Conservation (phyloP, 2,888 invertebrate species). For the Craniophora ligustri region DNA sequence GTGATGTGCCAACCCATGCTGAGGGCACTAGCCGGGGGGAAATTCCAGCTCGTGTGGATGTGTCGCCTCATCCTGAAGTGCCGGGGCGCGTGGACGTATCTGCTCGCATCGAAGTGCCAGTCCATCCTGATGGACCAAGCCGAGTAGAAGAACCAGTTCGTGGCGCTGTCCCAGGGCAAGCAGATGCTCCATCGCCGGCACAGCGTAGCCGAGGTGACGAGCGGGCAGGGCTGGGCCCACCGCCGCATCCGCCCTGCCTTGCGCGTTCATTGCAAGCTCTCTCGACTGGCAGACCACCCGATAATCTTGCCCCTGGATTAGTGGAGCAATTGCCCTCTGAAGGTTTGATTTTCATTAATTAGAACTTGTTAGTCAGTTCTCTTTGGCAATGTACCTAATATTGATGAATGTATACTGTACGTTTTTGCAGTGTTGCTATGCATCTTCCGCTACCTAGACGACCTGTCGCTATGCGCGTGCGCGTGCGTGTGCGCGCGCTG, state of each 20-base stretch:
- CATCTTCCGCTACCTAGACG: slow-evolving; percentile 96
- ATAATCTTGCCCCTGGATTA: slow-evolving; percentile 89
- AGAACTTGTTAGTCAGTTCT: not conserved
- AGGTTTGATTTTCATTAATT: too few relatives aligned
- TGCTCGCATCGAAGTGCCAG: not conserved
- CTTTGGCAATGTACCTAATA: not conserved
- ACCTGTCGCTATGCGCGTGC: slow-evolving; percentile 96
- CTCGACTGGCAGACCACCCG: slow-evolving; percentile 88
- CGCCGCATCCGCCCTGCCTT: slow-evolving; percentile 87
- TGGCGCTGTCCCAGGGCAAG: not conserved
- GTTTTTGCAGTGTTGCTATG: slow-evolving; percentile 91
- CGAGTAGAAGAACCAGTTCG: not conserved
- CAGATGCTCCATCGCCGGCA: slow-evolving; percentile 24
- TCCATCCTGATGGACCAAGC: not conserved
- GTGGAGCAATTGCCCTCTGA: slow-evolving; percentile 92
- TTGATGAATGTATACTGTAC: too few relatives aligned
- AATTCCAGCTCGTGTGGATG: not conserved
- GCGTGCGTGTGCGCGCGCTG: slow-evolving; percentile 96
- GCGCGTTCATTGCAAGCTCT: slow-evolving; percentile 90
- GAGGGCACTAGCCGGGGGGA: not conserved
- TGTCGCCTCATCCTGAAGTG: not conserved
- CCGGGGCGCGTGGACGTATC: not conserved
- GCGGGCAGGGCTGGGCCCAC: slow-evolving; percentile 67
- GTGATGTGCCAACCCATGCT: slow-evolving; percentile 1
- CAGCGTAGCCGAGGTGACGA: slow-evolving; percentile 47